Evolutionary conservation across 2,797 vertebrate species (phyloP), one percentile per base, ranked within the genome.

Genomic region (Chromobotia macracanthus): DNA sequence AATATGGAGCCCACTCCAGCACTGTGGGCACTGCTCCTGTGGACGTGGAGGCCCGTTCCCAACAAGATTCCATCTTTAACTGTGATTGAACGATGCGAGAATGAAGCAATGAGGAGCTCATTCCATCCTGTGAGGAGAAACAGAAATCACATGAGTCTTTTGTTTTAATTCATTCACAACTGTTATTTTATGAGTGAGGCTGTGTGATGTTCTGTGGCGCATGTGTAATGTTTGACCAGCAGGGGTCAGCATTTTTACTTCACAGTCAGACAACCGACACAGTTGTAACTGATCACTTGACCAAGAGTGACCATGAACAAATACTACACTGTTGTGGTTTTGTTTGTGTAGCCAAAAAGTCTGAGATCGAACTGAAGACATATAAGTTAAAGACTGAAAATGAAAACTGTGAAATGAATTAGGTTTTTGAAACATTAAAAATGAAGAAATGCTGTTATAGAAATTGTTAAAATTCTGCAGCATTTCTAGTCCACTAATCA

Each of bases 1-100:
- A 99, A 99, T 86, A 98, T 98, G 87, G 97, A 98, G 80, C 97
- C 97, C 23, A 98, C 97, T 0, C 97, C 97, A 0, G 97, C 97
- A 0, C 97, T 98, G 90, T 99, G 97, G 56, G 97, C 97, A 0
- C 97, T 99, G 90, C 94, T 98, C 78, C 96, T 93, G 86, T 98
- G 97, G 31, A 98, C 97, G 0, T 98, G 97, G 64, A 99, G 92
- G 12, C 97, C 97, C 0, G 96, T 98, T 81, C 96, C 96, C 87
- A 99, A 88, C 16, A 99, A 92, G 86, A 99, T 99, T 21, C 97
- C 97, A 0, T 99, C 97, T 88, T 97, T 97, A 31, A 99, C 97
- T 0, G 96, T 97, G 79, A 99, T 95, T 0, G 97, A 98, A 81
- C 97, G 97, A 83, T 99, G 97, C 1, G 97, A 99, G 87, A 98